A percentile compares a stretch with the other conserved stretches of the same genome.
Conservation (phyloP, 2,797 vertebrate species). For the Galaxias olidus region DNA sequence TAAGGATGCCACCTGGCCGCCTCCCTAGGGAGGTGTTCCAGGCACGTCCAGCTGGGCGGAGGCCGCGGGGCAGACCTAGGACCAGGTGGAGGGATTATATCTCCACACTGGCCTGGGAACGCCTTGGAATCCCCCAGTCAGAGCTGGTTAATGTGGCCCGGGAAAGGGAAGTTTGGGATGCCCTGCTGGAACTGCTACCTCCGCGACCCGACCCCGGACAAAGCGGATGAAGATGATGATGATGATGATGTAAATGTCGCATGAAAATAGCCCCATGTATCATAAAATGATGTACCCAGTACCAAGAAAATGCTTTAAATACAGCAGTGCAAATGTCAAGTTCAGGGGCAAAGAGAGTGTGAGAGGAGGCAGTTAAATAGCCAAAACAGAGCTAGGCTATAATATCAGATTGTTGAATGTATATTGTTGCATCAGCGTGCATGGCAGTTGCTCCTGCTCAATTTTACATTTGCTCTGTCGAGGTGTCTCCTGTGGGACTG, state of each 20-base stretch:
- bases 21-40: too few relatives aligned
- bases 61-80: too few relatives aligned
- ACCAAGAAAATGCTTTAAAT: slow-evolving; percentile 70
- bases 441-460: slow-evolving; percentile 54
- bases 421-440: slow-evolving; percentile 55
- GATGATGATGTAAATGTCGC: slow-evolving; percentile 64
- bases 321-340: slow-evolving; percentile 72
- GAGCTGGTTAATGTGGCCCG: too few relatives aligned
- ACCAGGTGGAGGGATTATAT: too few relatives aligned
- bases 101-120: too few relatives aligned
- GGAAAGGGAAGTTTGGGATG: too few relatives aligned
- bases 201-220: too few relatives aligned
- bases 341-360: slow-evolving; percentile 47
- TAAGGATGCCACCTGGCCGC: too few relatives aligned
- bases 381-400: slow-evolving; percentile 40
- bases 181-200: too few relatives aligned
- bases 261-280: slow-evolving; percentile 59
- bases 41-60: too few relatives aligned
- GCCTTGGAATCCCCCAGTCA: too few relatives aligned
- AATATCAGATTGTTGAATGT: slow-evolving; percentile 46
- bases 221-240: too few relatives aligned
- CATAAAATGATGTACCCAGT: slow-evolving; percentile 50
- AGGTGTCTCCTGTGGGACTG: slow-evolving; percentile 56
- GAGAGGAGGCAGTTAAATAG: slow-evolving; percentile 36
- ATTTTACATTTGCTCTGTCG: slow-evolving; percentile 44